Evolutionary conservation across 2,797 vertebrate species (phyloP).

Genomic region (Anolis apletophallus): DNA sequence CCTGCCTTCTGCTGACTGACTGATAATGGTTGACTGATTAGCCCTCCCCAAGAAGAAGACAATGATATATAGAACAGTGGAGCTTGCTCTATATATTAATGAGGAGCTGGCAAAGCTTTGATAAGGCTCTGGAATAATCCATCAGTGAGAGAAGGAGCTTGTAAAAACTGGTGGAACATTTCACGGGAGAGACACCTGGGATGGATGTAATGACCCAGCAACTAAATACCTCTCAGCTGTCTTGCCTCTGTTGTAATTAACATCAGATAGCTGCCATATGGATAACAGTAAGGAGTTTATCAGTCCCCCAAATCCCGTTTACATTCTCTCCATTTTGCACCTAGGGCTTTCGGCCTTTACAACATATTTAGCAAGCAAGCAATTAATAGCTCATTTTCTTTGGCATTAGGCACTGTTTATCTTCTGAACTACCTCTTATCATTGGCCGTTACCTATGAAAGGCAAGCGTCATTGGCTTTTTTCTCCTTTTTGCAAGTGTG

Average conservation of each 20-base stretch:
- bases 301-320: constrained; percentile 74
- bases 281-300: constrained; percentile 72
- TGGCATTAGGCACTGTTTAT: constrained; percentile 80
- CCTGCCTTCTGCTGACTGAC: constrained; percentile 88
- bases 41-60: constrained; percentile 86
- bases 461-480: constrained; percentile 69
- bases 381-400: constrained; percentile 84
- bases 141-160: constrained; percentile 83
- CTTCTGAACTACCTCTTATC: constrained; percentile 80
- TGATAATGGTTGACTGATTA: constrained; percentile 91
- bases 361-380: constrained; percentile 76
- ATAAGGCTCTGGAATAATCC: constrained; percentile 88
- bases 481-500: constrained; percentile 63
- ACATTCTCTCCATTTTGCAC: constrained; percentile 63
- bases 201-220: constrained; percentile 80
- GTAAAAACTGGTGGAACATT: constrained; percentile 80
- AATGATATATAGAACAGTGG: constrained; percentile 88
- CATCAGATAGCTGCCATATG: constrained; percentile 76
- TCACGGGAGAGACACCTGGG: constrained; percentile 82
- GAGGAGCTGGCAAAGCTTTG: constrained; percentile 91
- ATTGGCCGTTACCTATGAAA: constrained; percentile 77
- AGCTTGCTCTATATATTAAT: constrained; percentile 90
- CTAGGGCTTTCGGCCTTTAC: constrained; percentile 69
- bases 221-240: constrained; percentile 79
- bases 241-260: constrained; percentile 78